Conservation (phyloP, 2,797 vertebrate species). For the Arremon aurantiirostris region DNA sequence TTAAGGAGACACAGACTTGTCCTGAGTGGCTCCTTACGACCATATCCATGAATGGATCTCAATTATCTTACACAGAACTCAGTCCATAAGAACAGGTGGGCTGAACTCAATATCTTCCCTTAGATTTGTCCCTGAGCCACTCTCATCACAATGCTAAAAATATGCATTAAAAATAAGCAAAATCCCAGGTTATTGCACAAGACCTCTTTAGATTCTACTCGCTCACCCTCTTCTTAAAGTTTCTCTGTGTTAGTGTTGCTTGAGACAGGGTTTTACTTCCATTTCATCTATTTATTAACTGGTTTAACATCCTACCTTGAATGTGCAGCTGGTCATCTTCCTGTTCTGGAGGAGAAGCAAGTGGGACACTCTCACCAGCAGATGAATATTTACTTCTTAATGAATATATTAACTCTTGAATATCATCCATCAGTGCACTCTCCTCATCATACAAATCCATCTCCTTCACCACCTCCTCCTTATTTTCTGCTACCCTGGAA, state of each 20-base stretch:
- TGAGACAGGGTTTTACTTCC: background rate
- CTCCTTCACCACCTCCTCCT: slow-evolving; percentile 63
- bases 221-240: background rate
- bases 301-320: slow-evolving; percentile 71
- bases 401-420: slow-evolving; percentile 91
- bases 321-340: background rate
- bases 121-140: background rate
- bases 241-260: background rate
- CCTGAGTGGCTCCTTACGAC: background rate
- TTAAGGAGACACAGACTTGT: background rate
- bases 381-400: slow-evolving; percentile 84
- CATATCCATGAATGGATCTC: background rate
- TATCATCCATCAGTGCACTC: slow-evolving; percentile 82
- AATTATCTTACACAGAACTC: background rate
- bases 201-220: background rate
- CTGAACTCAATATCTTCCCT: background rate
- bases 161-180: background rate
- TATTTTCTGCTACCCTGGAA: slow-evolving; percentile 40
- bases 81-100: background rate
- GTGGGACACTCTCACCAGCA: slow-evolving; percentile 74
- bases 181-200: background rate
- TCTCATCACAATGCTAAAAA: background rate
- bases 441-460: slow-evolving; percentile 80
- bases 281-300: background rate
- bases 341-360: slow-evolving; percentile 28